Percentiles rank a stretch among this genome's conserved stretches.
Evolutionary conservation across 2,888 invertebrate genomes (phyloP).

Genomic region (Drosophila cognata): DNA sequence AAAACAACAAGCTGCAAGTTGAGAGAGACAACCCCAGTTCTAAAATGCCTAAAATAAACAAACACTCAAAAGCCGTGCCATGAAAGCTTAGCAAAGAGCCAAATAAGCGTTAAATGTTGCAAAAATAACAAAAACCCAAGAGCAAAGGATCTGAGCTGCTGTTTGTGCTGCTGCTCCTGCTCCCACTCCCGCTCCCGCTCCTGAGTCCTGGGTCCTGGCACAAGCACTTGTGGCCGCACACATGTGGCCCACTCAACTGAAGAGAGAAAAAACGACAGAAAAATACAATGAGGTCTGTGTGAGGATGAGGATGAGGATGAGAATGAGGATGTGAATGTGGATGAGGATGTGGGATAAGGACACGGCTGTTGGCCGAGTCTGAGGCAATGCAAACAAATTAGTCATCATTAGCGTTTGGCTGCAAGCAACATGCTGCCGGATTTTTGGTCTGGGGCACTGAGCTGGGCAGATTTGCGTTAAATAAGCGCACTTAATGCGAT

Average conservation of each 20-base stretch:
- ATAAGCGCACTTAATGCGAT: conserved; percentile 84
- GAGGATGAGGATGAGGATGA: not conserved
- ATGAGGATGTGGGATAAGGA: conserved; percentile 30
- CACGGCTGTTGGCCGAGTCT: conserved; percentile 37
- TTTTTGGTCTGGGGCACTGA: conserved; percentile 36
- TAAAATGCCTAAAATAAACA: conserved; percentile 63
- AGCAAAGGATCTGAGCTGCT: conserved; percentile 27
- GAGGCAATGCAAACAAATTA: conserved; percentile 81
- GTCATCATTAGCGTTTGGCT: conserved; percentile 83
- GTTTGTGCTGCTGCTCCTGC: not conserved
- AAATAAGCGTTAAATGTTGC: conserved; percentile 82
- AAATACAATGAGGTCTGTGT: conserved; percentile 7
- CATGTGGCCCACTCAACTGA: conserved; percentile 69
- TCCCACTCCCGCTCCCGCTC: not conserved
- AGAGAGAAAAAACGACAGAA: conserved; percentile 27
- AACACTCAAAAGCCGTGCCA: conserved; percentile 61
- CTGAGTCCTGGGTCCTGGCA: conserved; percentile 38
- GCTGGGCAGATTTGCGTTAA: conserved; percentile 81
- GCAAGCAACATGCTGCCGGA: conserved; percentile 41
- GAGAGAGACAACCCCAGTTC: conserved; percentile 20
- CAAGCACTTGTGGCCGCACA: conserved; percentile 78
- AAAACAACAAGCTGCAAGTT: conserved; percentile 68
- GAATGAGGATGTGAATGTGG: not conserved
- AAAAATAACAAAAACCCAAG: conserved; percentile 72
- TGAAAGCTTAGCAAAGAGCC: conserved; percentile 75